Evolutionary conservation across 2,113 vertebrate species (phyloP).

Genomic region (Phyllostomus discolor): DNA sequence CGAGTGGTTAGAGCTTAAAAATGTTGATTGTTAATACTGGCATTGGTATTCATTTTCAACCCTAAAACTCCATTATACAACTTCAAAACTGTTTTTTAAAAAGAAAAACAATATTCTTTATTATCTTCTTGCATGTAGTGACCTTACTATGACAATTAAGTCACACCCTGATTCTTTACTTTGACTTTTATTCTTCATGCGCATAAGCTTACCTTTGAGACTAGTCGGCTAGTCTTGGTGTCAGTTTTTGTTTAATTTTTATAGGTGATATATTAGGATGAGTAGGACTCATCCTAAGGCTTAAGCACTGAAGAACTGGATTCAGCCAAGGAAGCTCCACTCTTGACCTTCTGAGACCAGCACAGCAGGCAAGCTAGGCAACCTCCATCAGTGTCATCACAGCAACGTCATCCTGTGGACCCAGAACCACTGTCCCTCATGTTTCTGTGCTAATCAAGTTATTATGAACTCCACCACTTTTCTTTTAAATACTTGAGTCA

Average conservation of each 20-base stretch:
- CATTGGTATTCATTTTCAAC: neutral
- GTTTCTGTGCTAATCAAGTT: neutral
- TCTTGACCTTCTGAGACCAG: neutral
- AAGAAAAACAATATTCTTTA: neutral
- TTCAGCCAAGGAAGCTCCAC: neutral
- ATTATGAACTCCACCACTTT: neutral
- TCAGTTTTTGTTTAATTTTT: conserved; percentile 14
- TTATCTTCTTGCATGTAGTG: neutral
- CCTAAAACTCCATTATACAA: neutral
- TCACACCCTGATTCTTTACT: neutral
- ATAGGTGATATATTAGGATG: neutral
- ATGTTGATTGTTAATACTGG: neutral
- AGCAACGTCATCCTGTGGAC: neutral
- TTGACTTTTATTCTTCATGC: neutral
- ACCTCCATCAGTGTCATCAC: neutral
- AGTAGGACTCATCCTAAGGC: neutral
- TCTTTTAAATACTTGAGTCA: neutral
- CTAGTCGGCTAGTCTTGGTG: neutral
- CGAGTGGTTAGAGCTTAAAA: neutral
- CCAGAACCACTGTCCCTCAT: neutral
- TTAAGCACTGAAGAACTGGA: neutral
- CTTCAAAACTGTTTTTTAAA: neutral
- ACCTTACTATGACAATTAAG: neutral
- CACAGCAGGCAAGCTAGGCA: neutral
- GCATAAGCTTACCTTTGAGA: neutral